Base-by-base conservation (phyloP, 1,140 invertebrate genomes). In the Goniozus legneri region DNA sequence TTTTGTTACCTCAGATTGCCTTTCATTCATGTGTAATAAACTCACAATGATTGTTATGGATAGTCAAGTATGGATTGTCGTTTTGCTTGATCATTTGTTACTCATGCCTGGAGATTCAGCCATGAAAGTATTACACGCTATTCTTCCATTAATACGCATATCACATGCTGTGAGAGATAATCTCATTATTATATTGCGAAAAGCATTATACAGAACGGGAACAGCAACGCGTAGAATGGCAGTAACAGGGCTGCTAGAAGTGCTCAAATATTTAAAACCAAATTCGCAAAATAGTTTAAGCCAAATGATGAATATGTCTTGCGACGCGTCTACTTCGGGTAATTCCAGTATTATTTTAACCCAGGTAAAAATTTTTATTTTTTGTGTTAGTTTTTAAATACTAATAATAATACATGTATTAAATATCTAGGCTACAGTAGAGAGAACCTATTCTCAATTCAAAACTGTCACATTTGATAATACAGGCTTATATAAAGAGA, bases 171-270 rank as follows among this genome's bases (percentile, higher is more conserved):
- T 82, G 42, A 61, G 77, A 47, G 79, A 82, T 46, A 67, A 72
- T 34, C 62, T 82, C 27, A 73, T 82, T n/a, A 55, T 82, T 37
- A 64, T 78, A n/a, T 63, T 83, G 8, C 67, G 80, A 19, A 82
- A 82, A 67, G 74, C 75, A 8, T 62, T 83, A 0, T 81, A 80
- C 54, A 73, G 74, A 10, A 77, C 77, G 69, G 71, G 72, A 47
- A 62, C 65, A 8, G 58, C 69, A 35, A 77, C 72, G 7, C 67
- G 80, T 34, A 68, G 78, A 62, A 77, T 82, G 62, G 79, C 80
- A 3, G 76, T 82, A 0, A 65, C 61, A 27, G 80, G 82, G 3
- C 81, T 80, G 53, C 53, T 82, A 2, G 75, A 79, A 36, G 50
- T 83, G 10, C 56, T 82, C 30, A 79, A 73, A 44, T 75, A 75